Base-by-base conservation (phyloP, 2,797 vertebrate species). In the Phoebastria nigripes region DNA sequence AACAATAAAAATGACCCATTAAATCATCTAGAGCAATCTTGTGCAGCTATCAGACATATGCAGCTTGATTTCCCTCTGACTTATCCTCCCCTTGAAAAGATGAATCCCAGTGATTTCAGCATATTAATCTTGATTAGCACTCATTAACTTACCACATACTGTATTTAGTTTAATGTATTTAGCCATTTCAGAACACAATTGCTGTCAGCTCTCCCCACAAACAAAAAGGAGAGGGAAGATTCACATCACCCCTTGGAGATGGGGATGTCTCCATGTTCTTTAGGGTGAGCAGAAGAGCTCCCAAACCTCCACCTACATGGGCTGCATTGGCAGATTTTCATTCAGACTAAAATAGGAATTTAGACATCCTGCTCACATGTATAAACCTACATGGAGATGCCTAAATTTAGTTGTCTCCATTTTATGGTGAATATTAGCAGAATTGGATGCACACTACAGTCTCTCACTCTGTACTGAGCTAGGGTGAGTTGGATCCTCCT, bases 21-120 rank as follows among this genome's bases (percentile, higher is more conserved):
- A 91, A 94, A 93, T 90, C 80, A 87, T 66, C 58, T 47, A 70
- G 20, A 66, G 70, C 55, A 79, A 72, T 86, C 71, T 93, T 76
- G 51, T 70, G 44, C 80, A 63, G 82, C 83, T 82, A 90, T 87
- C 80, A 89, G 59, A 80, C 78, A 90, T 70, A 82, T 35, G 72
- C 85, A 94, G 87, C 83, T 94, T 95, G 86, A 95, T 93, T 95
- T 96, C 78, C 51, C 73, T 91, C 88, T 72, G 79, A 87, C 80
- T 95, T 94, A 70, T 79, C 62, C 47, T 84, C 52, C 81, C 84
- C 87, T 94, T 89, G 51, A 96, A 91, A 73, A 91, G 82, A 90
- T 46, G 54, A 67, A 82, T 93, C 86, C 82, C 63, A 3, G 54
- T 66, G 59, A 95, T 94, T 96, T 96, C 83, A 37, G 39, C 0